Conservation (phyloP, 2,797 vertebrate genomes). For the Gorsachius magnificus region DNA sequence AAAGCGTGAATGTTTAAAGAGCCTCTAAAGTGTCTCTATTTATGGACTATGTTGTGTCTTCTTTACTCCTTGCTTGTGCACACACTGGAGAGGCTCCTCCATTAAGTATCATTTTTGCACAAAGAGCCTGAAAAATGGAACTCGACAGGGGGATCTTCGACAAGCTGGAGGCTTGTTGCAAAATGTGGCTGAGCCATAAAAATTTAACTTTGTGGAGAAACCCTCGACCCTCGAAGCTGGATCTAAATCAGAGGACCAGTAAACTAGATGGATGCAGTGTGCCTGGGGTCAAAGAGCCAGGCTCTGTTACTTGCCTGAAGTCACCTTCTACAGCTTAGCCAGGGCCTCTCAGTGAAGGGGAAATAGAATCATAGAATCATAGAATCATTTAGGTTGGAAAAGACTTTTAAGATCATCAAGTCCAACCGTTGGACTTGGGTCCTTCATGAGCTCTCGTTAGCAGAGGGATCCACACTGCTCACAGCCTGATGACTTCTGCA, state of each 20-base stretch:
- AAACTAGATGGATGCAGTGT: neutral
- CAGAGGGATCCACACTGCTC: neutral
- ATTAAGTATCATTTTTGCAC: slow-evolving; percentile 31
- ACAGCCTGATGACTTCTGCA: neutral
- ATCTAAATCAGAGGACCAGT: neutral
- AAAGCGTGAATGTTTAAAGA: slow-evolving; percentile 66
- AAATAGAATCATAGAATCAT: neutral
- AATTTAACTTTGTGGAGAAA: neutral
- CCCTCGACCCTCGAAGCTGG: neutral
- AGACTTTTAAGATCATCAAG: too few species aligned
- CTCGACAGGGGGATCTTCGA: neutral
- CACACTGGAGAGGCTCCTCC: slow-evolving; percentile 10
- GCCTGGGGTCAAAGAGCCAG: neutral
- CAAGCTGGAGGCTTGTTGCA: neutral
- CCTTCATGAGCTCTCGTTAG: neutral
- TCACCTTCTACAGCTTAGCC: neutral
- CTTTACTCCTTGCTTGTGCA: slow-evolving; percentile 32
- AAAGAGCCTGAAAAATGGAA: slow-evolving; percentile 37
- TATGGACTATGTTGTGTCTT: slow-evolving; percentile 48
- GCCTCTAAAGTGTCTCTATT: slow-evolving; percentile 57
- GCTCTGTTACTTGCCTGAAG: neutral
- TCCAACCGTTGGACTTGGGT: neutral
- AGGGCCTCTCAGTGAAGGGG: neutral
- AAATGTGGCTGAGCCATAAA: neutral
- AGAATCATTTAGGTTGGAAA: too few species aligned